phyloP scores from a whole-genome alignment of 2,888 invertebrate genomes.

The Sphinx pinastri region DNA sequence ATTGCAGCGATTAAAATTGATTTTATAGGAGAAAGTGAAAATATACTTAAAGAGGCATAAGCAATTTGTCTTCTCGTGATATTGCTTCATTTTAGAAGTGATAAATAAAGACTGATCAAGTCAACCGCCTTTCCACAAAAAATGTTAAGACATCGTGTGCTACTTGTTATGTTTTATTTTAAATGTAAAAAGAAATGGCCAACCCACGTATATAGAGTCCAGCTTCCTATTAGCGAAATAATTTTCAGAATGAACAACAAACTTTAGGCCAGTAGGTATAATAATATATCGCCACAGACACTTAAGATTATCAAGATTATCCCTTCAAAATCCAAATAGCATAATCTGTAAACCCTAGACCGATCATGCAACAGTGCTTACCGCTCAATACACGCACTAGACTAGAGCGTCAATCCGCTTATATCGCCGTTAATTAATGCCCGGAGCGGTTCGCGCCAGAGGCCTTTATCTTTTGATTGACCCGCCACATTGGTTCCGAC shows the following conservation, averaged over 20 bases:
- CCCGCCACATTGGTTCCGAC: constrained; percentile 51
- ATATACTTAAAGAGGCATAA: background rate
- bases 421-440: constrained; percentile 73
- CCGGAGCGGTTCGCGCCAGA: constrained; percentile 56
- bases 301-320: background rate
- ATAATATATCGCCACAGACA: too few relatives aligned
- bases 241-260: too few relatives aligned
- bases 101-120: background rate
- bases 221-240: too few relatives aligned
- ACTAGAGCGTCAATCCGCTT: constrained; percentile 60
- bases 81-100: background rate
- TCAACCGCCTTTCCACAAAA: too few relatives aligned
- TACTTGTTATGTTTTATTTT: too few relatives aligned
- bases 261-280: too few relatives aligned
- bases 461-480: constrained; percentile 80
- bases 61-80: background rate
- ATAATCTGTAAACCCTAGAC: background rate
- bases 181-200: too few relatives aligned
- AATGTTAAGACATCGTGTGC: too few relatives aligned
- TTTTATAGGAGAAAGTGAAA: background rate
- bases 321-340: background rate
- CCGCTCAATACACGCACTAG: constrained; percentile 10
- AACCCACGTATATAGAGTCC: too few relatives aligned
- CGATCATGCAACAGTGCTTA: constrained; percentile 25
- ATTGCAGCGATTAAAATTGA: background rate